Percentiles rank a stretch among this genome's conserved stretches.
phyloP scores from a whole-genome alignment of 2,113 vertebrate genomes.

The Cettia cetti region DNA sequence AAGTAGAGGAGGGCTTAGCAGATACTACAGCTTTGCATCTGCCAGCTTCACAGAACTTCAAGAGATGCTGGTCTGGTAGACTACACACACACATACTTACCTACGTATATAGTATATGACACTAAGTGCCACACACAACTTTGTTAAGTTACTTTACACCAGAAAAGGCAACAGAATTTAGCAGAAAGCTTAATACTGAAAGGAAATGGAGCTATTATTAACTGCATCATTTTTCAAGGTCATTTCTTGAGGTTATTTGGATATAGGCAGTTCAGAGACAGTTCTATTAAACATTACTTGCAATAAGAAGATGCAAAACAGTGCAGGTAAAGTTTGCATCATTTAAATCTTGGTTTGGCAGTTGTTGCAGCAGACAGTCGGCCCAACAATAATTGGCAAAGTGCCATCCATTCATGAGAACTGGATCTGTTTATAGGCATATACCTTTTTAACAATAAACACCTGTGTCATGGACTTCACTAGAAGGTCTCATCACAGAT shows the following conservation, averaged over 20 bases:
- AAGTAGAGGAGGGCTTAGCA: not conserved
- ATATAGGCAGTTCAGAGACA: not conserved
- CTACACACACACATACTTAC: rapidly evolving
- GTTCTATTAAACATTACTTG: not conserved
- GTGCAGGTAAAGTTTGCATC: not conserved
- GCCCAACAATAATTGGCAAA: not conserved
- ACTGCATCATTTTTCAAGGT: not conserved
- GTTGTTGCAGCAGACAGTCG: not conserved
- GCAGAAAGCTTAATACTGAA: not conserved
- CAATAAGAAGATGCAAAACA: not conserved
- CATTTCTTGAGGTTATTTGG: not conserved
- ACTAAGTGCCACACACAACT: not conserved
- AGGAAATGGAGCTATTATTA: not conserved
- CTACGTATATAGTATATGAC: not conserved
- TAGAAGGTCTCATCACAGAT: not conserved
- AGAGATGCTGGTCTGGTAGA: not conserved
- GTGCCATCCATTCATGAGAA: not conserved
- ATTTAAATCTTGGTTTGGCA: not conserved
- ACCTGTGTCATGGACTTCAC: not conserved
- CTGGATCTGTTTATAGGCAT: not conserved
- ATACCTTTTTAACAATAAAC: not conserved
- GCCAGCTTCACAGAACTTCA: not conserved
- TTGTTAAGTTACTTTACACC: not conserved
- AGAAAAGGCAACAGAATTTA: not conserved
- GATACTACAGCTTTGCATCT: not conserved